Evolutionary conservation across 2,113 vertebrate genomes (phyloP).

Genomic region (Todiramphus saurophagus): DNA sequence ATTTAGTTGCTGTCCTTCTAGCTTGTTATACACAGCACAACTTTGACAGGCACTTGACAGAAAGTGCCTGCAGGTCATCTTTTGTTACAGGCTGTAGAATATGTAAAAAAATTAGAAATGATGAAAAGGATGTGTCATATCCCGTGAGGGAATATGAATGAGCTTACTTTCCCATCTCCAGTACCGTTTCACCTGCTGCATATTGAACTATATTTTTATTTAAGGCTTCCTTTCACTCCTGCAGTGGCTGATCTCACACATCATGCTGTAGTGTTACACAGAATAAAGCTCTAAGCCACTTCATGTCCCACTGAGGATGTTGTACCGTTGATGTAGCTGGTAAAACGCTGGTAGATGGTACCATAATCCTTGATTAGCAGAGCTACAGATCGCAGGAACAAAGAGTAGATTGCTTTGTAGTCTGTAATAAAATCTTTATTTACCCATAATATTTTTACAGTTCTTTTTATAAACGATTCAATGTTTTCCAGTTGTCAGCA

Average conservation of each 20-base stretch:
- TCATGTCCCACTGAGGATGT: background rate
- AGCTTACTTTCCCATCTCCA: background rate
- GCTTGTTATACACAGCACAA: background rate
- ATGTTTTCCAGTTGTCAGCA: background rate
- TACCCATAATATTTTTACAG: background rate
- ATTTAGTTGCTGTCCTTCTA: constrained; percentile 39
- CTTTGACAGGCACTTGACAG: constrained; percentile 43
- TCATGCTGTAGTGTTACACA: background rate
- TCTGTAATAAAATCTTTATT: background rate
- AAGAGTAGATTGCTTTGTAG: background rate
- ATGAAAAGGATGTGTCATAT: background rate
- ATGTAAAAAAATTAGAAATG: constrained; percentile 4
- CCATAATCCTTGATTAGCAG: background rate
- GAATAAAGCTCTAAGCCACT: background rate
- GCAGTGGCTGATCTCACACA: background rate
- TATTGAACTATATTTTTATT: constrained; percentile 5
- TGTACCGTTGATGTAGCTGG: background rate
- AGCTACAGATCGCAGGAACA: background rate
- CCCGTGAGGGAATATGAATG: background rate
- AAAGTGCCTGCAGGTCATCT: constrained; percentile 30
- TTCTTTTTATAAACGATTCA: background rate
- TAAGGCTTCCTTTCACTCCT: background rate
- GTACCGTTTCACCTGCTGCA: background rate
- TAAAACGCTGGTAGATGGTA: background rate
- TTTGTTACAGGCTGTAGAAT: constrained; percentile 34